Base-by-base conservation (phyloP, 2,888 invertebrate genomes). In the Nemurella pictetii region DNA sequence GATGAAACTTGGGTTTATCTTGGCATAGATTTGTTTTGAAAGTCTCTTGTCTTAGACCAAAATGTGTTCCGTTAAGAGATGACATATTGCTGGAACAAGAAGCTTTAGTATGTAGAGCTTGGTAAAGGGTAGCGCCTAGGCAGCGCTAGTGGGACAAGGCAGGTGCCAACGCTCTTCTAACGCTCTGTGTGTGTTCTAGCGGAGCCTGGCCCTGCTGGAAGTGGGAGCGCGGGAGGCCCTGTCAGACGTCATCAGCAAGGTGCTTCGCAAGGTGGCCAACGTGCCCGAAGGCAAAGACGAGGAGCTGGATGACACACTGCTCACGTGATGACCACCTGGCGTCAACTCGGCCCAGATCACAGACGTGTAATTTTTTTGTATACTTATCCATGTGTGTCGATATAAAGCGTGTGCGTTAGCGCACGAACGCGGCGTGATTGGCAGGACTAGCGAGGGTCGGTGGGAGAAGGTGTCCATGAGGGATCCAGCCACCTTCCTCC, bases 291-390 rank as follows among this genome's bases (percentile, higher is more conserved):
- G 96, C 87, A 96, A 96, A 90, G 96, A 97, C 90, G 97, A 98
- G 89, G 97, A 98, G 90, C 93, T 98, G 87, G 98, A 98, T 90
- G 96, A 97, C 90, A 98, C 98, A 85, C 92, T 98, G 89, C 93
- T 97, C 91, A 95, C 95, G 90, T 97, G 95, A 96, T 87, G 77
- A 55, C 55, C 15, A 15, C 55, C 32, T 9, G 4, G 9, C 32
- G 32, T n/a, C 32, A 32, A 32, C 32, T 3, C 32, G 4, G 32
- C 32, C 32, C 32, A n/a, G n/a, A 32, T 32, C 32, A 9, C 32
- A 3, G 32, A 3, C 32, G 32, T 9, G 9, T 9, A 12, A 15
- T 20, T 12, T 12, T 20, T 55, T 20, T 55, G 3, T 55, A 20
- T 55, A 55, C 9, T 55, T 55, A 55, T 55, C 55, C 2, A 12